These are phyloP conservation scores for Jordanella pulchra DNA, from an alignment of 2,797 vertebrate genomes.

Conservation along the genomic window DNA sequence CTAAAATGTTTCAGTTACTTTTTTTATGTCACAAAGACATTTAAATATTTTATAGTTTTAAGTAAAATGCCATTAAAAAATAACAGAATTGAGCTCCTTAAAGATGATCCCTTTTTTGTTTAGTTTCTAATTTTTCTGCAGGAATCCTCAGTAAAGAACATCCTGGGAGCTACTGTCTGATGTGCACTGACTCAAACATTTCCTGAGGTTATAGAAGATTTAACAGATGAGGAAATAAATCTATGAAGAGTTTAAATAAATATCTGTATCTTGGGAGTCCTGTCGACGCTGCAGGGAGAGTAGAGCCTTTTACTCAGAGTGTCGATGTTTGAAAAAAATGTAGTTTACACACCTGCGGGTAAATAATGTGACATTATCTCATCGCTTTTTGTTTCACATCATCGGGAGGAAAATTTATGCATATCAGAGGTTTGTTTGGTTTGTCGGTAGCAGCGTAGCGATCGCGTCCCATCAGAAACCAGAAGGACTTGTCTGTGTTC, in stretches of 20 bases:
- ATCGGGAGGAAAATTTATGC: slow-evolving; percentile 48
- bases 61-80: background rate
- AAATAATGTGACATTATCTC: slow-evolving; percentile 18
- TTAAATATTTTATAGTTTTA: background rate
- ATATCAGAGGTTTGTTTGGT: slow-evolving; percentile 63
- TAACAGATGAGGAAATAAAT: slow-evolving; percentile 31
- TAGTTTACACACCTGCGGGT: slow-evolving; percentile 34
- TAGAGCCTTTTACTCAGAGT: slow-evolving; percentile 10
- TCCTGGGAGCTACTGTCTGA: slow-evolving; percentile 28
- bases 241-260: slow-evolving; percentile 30
- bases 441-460: slow-evolving; percentile 61
- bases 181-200: slow-evolving; percentile 35
- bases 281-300: slow-evolving; percentile 11
- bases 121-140: background rate
- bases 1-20: background rate
- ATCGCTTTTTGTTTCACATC: slow-evolving; percentile 11
- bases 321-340: background rate
- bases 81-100: background rate
- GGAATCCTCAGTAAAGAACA: slow-evolving; percentile 16
- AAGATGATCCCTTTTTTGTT: background rate
- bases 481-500: slow-evolving; percentile 42
- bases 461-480: slow-evolving; percentile 49
- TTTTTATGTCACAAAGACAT: background rate
- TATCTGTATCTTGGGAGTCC: slow-evolving; percentile 6
- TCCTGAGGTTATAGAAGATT: slow-evolving; percentile 19